Evolutionary conservation across 2,113 vertebrate genomes (phyloP).

Genomic region (Prietella phreatophila): DNA sequence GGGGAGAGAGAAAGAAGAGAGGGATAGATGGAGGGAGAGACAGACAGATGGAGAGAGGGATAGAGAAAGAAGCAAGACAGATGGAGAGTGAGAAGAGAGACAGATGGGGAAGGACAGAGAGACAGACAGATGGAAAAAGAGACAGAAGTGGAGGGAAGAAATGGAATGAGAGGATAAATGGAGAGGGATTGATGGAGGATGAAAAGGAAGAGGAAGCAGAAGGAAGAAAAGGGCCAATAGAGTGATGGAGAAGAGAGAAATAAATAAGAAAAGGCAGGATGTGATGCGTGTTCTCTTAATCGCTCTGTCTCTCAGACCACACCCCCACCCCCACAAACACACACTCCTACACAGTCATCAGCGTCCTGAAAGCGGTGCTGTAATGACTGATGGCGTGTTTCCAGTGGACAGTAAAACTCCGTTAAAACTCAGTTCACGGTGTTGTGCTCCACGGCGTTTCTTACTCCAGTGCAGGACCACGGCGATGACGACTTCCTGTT

Average conservation of each 20-base stretch:
- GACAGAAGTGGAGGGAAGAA: background rate
- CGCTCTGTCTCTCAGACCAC: background rate
- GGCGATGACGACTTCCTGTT: background rate
- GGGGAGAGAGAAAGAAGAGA: constrained; percentile 8
- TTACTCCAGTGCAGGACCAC: no score
- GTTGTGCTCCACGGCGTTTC: no score
- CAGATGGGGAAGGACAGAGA: no score
- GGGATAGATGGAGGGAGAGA: background rate
- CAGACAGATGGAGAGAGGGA: background rate
- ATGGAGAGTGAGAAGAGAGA: background rate
- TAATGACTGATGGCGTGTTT: background rate
- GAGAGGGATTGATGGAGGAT: background rate
- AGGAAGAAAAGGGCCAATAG: background rate
- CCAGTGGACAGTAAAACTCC: no score
- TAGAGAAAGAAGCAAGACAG: background rate
- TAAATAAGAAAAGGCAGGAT: background rate
- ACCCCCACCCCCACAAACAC: background rate
- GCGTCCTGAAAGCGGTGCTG: background rate
- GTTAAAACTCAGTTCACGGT: no score
- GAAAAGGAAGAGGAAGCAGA: background rate
- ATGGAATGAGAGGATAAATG: background rate
- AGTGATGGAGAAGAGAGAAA: background rate
- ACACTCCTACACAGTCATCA: background rate
- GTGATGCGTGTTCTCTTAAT: background rate
- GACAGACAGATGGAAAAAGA: no score